Conservation (phyloP, 2,113 vertebrate species). For the Pandion haliaetus region DNA sequence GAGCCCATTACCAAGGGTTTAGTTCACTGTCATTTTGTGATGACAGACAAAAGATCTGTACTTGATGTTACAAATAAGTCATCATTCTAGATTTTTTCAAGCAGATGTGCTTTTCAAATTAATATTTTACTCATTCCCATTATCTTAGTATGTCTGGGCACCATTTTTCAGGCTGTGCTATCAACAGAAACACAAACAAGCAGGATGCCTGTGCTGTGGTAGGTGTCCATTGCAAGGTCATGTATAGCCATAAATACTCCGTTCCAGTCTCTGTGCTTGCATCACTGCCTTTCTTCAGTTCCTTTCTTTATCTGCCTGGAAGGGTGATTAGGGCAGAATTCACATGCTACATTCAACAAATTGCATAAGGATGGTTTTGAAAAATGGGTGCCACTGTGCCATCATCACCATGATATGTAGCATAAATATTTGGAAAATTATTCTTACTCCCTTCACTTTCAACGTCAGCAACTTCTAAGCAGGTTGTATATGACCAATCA, state of each 20-base stretch:
- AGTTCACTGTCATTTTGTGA: slow-evolving; percentile 10
- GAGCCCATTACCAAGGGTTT: slow-evolving; percentile 16
- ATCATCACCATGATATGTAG: background rate
- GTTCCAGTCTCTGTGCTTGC: background rate
- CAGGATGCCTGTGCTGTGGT: background rate
- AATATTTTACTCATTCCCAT: background rate
- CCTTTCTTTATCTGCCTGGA: background rate
- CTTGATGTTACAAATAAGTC: background rate
- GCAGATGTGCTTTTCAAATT: background rate
- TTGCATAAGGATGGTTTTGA: background rate
- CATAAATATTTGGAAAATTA: background rate
- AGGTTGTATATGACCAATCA: background rate
- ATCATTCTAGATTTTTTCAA: slow-evolving; percentile 8
- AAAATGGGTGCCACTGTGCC: background rate
- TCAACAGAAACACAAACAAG: background rate
- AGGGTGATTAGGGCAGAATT: background rate
- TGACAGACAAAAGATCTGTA: slow-evolving; percentile 39
- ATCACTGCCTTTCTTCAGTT: background rate
- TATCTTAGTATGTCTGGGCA: background rate
- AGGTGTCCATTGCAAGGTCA: background rate
- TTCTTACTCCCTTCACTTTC: background rate
- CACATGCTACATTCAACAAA: background rate
- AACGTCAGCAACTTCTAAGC: background rate
- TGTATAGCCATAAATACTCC: background rate
- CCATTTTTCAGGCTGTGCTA: background rate